Percentiles rank a stretch among this genome's conserved stretches.
These are phyloP conservation scores for Eurypyga helias DNA, from an alignment of 2,113 vertebrate species.

Conservation along the genomic window DNA sequence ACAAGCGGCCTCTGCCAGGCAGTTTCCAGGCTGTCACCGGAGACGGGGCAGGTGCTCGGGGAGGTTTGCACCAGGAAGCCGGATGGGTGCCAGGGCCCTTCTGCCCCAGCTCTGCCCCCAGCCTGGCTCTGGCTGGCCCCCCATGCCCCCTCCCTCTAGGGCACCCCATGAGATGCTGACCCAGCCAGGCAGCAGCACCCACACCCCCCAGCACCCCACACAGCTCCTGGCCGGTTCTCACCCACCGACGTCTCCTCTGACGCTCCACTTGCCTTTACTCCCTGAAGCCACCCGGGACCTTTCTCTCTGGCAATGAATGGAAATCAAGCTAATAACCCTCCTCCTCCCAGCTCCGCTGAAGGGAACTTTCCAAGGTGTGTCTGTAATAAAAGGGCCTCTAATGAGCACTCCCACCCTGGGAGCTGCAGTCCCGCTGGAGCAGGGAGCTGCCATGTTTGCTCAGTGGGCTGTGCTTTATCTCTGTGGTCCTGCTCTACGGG, in stretches of 20 bases:
- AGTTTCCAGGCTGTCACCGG: neutral
- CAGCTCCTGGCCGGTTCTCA: neutral
- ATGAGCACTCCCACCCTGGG: neutral
- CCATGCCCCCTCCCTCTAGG: neutral
- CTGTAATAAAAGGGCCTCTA: neutral
- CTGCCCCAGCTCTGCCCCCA: neutral
- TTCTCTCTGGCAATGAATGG: neutral
- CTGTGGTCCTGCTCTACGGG: rapidly evolving
- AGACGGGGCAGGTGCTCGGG: rapidly evolving
- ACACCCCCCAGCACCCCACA: rapidly evolving
- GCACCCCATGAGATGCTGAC: neutral
- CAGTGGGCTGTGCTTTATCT: neutral
- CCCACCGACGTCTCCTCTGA: neutral
- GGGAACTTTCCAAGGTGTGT: constrained; percentile 54
- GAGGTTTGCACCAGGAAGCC: neutral
- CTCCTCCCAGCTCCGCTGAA: neutral
- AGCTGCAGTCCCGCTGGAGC: rapidly evolving
- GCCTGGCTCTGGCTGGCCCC: neutral
- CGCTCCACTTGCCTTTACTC: neutral
- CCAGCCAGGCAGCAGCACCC: neutral
- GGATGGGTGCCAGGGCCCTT: rapidly evolving
- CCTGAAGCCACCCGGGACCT: neutral
- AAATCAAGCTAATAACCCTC: neutral
- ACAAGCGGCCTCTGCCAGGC: neutral
- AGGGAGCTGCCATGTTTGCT: neutral